Conservation (phyloP, 2,113 vertebrate genomes). For the Caracal caracal region DNA sequence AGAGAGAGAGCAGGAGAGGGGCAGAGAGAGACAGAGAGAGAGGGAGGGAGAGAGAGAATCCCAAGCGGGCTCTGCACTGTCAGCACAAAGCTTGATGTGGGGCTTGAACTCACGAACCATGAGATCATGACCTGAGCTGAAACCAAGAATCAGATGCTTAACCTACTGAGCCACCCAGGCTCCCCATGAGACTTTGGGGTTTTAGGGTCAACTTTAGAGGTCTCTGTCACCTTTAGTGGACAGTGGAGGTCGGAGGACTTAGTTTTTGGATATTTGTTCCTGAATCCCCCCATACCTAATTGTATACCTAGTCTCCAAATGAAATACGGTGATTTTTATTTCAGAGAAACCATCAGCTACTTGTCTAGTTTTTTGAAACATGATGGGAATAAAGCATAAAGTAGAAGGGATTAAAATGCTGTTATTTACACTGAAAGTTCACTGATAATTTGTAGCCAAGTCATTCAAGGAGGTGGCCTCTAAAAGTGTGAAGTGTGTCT, state of each 20-base stretch:
- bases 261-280: neutral
- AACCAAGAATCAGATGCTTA: no score
- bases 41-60: no score
- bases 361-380: slow-evolving; percentile 7
- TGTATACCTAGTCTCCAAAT: neutral
- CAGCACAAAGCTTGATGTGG: no score
- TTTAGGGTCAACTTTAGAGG: neutral
- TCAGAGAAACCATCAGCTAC: neutral
- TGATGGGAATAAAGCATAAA: neutral
- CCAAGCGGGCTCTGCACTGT: no score
- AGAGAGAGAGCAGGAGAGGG: no score
- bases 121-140: no score
- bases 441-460: neutral
- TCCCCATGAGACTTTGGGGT: neutral
- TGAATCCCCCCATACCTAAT: neutral
- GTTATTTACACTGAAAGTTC: neutral
- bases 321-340: neutral
- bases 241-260: neutral
- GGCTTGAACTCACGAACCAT: no score
- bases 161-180: no score
- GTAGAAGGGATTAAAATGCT: neutral
- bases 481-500: neutral
- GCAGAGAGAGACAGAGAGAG: no score
- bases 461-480: neutral
- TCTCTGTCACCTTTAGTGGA: neutral